phyloP scores from a whole-genome alignment of 2,797 vertebrate species.

The Gymnoscopelus microlampas region DNA sequence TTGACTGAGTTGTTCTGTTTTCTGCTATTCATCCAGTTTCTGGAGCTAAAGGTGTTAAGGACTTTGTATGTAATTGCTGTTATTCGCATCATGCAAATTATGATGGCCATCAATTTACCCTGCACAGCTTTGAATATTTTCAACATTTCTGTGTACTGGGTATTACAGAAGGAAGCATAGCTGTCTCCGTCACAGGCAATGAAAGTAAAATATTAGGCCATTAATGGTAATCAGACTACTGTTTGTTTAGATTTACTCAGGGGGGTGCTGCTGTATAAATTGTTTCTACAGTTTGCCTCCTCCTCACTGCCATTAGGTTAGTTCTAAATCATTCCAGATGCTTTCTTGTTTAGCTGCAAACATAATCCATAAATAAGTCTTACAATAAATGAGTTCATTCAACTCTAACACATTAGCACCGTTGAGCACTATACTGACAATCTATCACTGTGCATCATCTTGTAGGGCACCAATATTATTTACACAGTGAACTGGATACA shows the following conservation, averaged over 20 bases:
- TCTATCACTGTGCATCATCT: conserved; percentile 53
- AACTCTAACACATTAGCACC: conserved; percentile 51
- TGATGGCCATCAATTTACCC: conserved; percentile 14
- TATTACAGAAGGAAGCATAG: conserved; percentile 44
- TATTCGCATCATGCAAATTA: conserved; percentile 10
- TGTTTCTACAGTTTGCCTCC: conserved; percentile 62
- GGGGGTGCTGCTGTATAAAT: conserved; percentile 66
- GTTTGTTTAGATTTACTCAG: conserved; percentile 70
- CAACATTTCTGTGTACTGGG: conserved; percentile 3
- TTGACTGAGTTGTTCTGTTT: conserved; percentile 34
- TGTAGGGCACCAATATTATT: conserved; percentile 61
- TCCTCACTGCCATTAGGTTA: conserved; percentile 55
- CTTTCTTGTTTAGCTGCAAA: conserved; percentile 59
- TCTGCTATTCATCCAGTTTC: background rate
- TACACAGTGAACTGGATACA: conserved; percentile 60
- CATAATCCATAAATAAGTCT: conserved; percentile 53
- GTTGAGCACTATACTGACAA: conserved; percentile 47
- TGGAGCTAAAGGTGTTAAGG: conserved; percentile 11
- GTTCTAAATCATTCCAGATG: conserved; percentile 73
- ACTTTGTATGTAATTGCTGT: conserved; percentile 18
- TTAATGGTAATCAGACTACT: conserved; percentile 67
- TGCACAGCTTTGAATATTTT: conserved; percentile 11
- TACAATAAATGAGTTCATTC: conserved; percentile 61
- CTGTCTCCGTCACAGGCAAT: conserved; percentile 51
- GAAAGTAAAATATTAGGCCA: conserved; percentile 66